Conservation (phyloP, 2,888 invertebrate species). For the Rotaria magnacalcarata region DNA sequence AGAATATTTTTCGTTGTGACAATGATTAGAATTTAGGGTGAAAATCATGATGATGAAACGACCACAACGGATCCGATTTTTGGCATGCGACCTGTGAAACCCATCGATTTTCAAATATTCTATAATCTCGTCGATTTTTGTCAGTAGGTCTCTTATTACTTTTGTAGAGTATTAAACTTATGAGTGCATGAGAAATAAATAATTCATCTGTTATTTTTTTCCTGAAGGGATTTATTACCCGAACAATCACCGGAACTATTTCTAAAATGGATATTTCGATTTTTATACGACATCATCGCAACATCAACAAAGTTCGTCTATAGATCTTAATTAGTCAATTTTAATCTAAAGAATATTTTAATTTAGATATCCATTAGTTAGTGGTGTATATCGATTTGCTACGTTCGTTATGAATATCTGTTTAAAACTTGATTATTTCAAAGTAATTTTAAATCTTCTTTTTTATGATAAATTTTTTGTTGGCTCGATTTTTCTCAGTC, state of each 20-base stretch:
- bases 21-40: not conserved
- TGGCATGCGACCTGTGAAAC: constrained; percentile 55
- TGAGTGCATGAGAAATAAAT: too few species aligned
- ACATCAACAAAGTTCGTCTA: constrained; percentile 61
- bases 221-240: constrained; percentile 64
- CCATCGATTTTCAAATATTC: constrained; percentile 67
- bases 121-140: constrained; percentile 66
- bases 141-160: constrained; percentile 49
- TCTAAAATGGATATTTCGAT: constrained; percentile 62
- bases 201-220: not conserved
- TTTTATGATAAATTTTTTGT: not conserved
- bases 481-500: constrained; percentile 51
- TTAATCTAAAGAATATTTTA: constrained; percentile 61
- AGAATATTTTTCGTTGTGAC: not conserved
- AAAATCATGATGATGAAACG: constrained; percentile 43
- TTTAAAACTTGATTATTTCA: constrained; percentile 55
- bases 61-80: constrained; percentile 53
- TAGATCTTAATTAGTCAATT: too few species aligned
- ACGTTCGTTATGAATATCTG: constrained; percentile 61
- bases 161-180: too few species aligned
- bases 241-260: constrained; percentile 59
- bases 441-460: constrained; percentile 58
- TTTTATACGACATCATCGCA: constrained; percentile 63
- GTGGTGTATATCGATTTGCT: constrained; percentile 69
- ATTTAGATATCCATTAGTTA: constrained; percentile 64